Conservation (phyloP, 2,888 invertebrate genomes). For the Gibbula magus region DNA sequence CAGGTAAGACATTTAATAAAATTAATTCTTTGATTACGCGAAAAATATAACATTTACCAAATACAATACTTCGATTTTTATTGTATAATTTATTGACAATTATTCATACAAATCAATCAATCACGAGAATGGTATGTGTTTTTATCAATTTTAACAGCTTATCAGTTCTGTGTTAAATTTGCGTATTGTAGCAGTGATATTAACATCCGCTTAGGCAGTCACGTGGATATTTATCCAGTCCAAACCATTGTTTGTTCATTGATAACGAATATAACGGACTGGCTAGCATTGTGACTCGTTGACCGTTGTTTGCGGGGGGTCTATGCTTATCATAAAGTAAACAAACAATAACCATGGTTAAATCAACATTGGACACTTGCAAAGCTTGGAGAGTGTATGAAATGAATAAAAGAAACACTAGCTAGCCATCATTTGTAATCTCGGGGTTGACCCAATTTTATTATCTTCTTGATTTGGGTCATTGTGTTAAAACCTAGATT, state of each 20-base stretch:
- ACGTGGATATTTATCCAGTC: not conserved
- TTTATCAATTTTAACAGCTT: not conserved
- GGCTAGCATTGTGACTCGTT: not conserved
- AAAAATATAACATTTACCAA: not conserved
- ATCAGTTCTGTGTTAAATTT: conserved; percentile 10
- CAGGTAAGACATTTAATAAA: conserved; percentile 81
- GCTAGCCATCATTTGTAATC: too few relatives aligned
- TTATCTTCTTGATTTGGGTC: too few relatives aligned
- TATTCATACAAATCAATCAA: not conserved
- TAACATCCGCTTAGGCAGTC: conserved; percentile 12
- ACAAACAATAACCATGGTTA: not conserved
- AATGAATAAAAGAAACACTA: too few relatives aligned
- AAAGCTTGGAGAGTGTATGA: too few relatives aligned
- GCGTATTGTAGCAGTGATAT: not conserved
- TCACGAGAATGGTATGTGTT: not conserved
- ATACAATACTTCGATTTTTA: not conserved
- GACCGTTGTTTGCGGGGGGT: not conserved
- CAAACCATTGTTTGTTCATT: not conserved
- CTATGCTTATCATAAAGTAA: not conserved
- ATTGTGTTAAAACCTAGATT: too few relatives aligned
- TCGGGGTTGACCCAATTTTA: too few relatives aligned
- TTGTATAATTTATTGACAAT: not conserved
- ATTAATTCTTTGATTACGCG: not conserved
- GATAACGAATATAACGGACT: not conserved
- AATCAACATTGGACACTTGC: not conserved